phyloP scores from a whole-genome alignment of 2,888 invertebrate genomes.

The Orthonychiurus folsomi region DNA sequence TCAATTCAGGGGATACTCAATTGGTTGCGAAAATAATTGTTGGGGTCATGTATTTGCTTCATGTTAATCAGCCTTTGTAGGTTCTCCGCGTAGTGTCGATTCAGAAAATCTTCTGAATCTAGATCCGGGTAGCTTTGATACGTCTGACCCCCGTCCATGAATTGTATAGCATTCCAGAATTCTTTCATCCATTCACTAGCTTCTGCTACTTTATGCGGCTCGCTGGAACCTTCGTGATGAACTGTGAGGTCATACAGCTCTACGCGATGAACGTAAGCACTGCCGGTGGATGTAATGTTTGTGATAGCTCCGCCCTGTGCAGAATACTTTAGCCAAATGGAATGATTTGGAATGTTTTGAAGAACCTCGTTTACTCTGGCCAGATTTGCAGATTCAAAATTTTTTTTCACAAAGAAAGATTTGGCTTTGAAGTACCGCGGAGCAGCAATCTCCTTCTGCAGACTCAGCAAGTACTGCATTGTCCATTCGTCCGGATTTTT shows the following conservation, averaged over 20 bases:
- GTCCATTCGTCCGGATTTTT: too few relatives aligned
- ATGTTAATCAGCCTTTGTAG: background rate
- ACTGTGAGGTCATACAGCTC: too few relatives aligned
- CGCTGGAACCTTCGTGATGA: too few relatives aligned
- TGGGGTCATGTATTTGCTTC: background rate
- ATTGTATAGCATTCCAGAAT: too few relatives aligned
- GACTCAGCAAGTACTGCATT: too few relatives aligned
- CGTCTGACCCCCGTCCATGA: too few relatives aligned
- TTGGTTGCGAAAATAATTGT: background rate
- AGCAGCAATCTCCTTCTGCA: too few relatives aligned
- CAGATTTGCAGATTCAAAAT: background rate
- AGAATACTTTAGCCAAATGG: background rate
- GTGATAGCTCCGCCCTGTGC: background rate
- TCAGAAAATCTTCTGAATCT: background rate
- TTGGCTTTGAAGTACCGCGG: conserved; percentile 1
- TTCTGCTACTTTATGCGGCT: too few relatives aligned
- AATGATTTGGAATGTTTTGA: background rate
- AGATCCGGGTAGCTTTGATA: conserved; percentile 4
- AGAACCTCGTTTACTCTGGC: background rate
- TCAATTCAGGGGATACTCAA: too few relatives aligned
- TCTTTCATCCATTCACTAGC: too few relatives aligned
- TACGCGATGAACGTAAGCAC: too few relatives aligned
- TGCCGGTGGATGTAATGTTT: too few relatives aligned
- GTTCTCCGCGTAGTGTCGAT: background rate
- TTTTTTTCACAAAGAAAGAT: background rate